These are phyloP conservation scores for Pristionchus mayeri DNA, from an alignment of 2,888 invertebrate species.

Conservation along the genomic window DNA sequence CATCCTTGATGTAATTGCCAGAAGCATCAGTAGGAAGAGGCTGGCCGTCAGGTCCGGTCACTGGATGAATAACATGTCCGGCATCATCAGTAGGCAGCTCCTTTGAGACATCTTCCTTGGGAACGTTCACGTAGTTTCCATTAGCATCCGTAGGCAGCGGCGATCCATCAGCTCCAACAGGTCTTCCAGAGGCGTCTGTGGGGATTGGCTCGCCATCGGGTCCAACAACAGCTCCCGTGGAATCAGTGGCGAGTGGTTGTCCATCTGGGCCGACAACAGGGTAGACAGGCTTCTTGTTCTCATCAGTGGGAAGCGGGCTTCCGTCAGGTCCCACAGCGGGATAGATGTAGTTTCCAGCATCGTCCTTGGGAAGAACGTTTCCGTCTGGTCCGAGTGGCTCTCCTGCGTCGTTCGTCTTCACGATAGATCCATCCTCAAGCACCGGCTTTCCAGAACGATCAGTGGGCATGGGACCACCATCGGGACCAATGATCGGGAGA, in stretches of 20 bases:
- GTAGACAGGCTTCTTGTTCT: conserved; percentile 52
- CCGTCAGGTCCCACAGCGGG: too few species aligned
- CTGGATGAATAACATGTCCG: too few species aligned
- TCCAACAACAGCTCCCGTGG: conserved; percentile 47
- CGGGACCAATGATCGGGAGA: too few species aligned
- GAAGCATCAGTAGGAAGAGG: conserved; percentile 56
- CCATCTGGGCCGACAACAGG: conserved; percentile 54
- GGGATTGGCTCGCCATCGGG: conserved; percentile 38
- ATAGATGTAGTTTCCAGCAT: too few species aligned
- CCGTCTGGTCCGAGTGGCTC: too few species aligned
- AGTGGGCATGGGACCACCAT: too few species aligned
- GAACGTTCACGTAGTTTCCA: conserved; percentile 53
- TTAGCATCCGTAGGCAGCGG: conserved; percentile 14
- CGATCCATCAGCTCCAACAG: conserved; percentile 22
- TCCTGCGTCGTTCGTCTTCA: too few species aligned
- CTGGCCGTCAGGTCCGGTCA: conserved; percentile 37
- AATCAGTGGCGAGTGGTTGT: conserved; percentile 60
- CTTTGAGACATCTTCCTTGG: too few species aligned
- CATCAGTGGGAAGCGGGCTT: conserved; percentile 55
- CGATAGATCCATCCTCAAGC: too few species aligned
- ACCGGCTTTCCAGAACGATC: too few species aligned
- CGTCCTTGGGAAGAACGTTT: too few species aligned
- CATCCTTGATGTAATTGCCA: conserved; percentile 37
- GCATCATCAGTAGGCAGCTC: too few species aligned
- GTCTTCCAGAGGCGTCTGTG: conserved; percentile 48